A percentile compares a stretch with the other conserved stretches of the same genome.
These are phyloP conservation scores for Pristiophorus japonicus DNA, from an alignment of 2,113 vertebrate species.

Conservation along the genomic window DNA sequence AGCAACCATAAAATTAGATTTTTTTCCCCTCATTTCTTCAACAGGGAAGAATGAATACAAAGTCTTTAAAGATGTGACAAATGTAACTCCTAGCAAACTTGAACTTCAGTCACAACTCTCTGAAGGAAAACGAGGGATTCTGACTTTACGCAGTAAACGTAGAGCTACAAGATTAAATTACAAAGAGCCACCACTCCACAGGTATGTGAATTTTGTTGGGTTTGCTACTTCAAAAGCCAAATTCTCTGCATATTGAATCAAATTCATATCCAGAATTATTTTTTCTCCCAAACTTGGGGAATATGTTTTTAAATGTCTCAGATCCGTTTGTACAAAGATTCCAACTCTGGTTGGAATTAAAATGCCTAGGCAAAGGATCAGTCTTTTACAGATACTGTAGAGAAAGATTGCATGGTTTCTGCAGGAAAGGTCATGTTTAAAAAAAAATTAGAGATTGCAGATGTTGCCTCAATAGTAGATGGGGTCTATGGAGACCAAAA, in stretches of 20 bases:
- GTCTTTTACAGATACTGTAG: neutral
- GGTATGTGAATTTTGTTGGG: conserved; percentile 41
- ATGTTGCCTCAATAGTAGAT: neutral
- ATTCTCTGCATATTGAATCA: neutral
- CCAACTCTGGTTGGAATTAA: neutral
- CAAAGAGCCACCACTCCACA: conserved; percentile 46
- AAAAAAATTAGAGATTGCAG: neutral
- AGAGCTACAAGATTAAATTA: conserved; percentile 42
- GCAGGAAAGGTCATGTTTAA: neutral
- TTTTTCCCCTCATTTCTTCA: neutral
- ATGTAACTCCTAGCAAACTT: neutral
- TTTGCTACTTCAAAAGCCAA: neutral
- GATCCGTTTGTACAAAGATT: neutral
- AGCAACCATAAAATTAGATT: neutral
- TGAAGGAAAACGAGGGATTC: neutral
- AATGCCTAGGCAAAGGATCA: neutral
- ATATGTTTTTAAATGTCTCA: neutral
- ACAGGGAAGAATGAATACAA: neutral
- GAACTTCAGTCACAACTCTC: neutral
- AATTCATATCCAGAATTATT: neutral
- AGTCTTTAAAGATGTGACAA: conserved; percentile 12
- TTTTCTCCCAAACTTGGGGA: neutral
- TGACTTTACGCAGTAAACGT: conserved; percentile 13
- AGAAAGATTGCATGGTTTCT: neutral
- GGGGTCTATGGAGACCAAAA: neutral